These are phyloP conservation scores for Sympetrum striolatum DNA, from an alignment of 2,888 invertebrate genomes.

Conservation along the genomic window DNA sequence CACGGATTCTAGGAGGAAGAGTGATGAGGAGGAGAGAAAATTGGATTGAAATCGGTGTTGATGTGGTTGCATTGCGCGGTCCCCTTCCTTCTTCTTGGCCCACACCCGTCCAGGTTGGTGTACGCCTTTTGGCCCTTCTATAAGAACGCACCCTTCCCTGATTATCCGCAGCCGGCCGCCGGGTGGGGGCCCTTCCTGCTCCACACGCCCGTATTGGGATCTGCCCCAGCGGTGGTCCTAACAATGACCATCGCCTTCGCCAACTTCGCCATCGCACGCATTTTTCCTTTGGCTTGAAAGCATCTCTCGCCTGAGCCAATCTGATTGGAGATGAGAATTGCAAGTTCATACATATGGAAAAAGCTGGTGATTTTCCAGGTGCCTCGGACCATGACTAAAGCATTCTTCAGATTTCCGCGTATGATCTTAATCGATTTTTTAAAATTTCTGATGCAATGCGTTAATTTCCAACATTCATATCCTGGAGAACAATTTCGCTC, in stretches of 20 bases:
- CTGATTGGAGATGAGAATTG: neutral
- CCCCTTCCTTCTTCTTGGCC: neutral
- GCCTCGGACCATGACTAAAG: no score
- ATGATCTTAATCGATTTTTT: no score
- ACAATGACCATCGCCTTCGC: neutral
- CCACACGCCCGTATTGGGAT: neutral
- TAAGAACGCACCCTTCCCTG: neutral
- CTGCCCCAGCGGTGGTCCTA: neutral
- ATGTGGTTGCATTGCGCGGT: no score
- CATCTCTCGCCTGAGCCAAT: neutral
- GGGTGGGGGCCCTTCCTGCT: neutral
- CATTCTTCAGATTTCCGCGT: no score
- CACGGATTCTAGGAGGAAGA: neutral
- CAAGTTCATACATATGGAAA: no score
- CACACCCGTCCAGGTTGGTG: neutral
- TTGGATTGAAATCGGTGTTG: neutral
- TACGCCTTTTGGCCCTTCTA: neutral
- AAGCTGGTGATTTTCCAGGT: no score
- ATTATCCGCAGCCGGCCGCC: neutral
- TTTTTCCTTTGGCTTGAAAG: neutral
- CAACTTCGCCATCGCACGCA: neutral
- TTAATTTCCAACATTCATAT: no score
- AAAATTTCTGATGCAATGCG: no score
- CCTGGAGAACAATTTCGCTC: no score
- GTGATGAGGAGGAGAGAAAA: neutral